Base-by-base conservation (phyloP, 2,113 vertebrate genomes). In the Istiophorus platypterus region DNA sequence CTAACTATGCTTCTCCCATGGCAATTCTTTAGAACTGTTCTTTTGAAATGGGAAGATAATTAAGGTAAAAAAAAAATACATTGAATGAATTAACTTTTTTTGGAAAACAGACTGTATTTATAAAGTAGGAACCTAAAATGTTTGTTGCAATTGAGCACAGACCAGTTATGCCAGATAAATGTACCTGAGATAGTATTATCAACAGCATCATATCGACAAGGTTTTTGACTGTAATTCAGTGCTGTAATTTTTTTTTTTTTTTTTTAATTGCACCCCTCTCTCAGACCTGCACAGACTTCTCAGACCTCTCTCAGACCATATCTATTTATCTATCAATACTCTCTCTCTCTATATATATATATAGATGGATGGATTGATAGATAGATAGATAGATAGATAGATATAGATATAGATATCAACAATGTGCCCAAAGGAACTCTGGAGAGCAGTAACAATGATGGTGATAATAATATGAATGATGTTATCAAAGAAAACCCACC, bases 91-190 rank as follows among this genome's bases (percentile, higher is more conserved):
- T 31, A 61, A 59, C 9, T 45, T 56, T 27, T 77, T 68, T 58
- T 37, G 58, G 37, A 47, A 69, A 37, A 42, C 47, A 64, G 22
- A 69, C 47, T 76, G 18, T 37, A 45, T 78, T 76, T 29, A 78
- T 80, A 29, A 77, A 81, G 61, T 17, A 56, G 14, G 56, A 72
- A 73, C 9, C 13, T 70, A 73, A 89, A 90, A 93, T 94, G 93
- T 93, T 93, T 94, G 92, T 92, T 93, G 93, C 92, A 93, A 93
- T 93, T 93, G 93, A 93, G 92, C 90, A 83, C 82, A 91, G 31
- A 79, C 79, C 86, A 81, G 70, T 89, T 80, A 75, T 59, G 85
- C 41, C 72, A 81, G 78, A 74, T 54, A 81, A 71, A 76, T 83
- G 81, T 59, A 85, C 61, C 65, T 80, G 72, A 87, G 77, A 81